Conservation (phyloP, 1,140 invertebrate genomes). For the Aculops lycopersici region DNA sequence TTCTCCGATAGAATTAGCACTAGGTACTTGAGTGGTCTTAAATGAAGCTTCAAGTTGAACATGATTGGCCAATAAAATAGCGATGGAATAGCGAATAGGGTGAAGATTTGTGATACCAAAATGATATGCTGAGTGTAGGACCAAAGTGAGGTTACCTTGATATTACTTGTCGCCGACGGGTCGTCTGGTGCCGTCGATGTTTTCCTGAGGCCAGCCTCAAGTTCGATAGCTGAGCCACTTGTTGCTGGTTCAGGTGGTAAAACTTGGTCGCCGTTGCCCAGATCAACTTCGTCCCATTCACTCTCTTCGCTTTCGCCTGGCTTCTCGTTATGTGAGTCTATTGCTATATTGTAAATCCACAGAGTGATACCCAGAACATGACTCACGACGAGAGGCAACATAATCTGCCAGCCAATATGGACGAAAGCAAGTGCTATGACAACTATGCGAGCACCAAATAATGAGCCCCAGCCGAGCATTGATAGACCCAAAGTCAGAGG, state of each 20-base stretch:
- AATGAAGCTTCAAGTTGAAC: constrained; percentile 12
- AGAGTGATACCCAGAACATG: constrained; percentile 9
- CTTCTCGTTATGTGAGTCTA: constrained; percentile 2
- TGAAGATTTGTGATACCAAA: constrained; percentile 8
- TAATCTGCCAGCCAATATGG: constrained; percentile 7
- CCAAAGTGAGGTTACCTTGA: neutral
- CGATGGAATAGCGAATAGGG: constrained; percentile 13
- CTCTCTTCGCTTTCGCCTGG: neutral
- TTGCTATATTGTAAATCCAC: constrained; percentile 10
- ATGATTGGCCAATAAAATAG: constrained; percentile 13
- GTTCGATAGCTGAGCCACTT: neutral
- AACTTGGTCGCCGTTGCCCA: neutral
- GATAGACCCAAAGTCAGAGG: constrained; percentile 10
- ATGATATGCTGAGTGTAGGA: neutral
- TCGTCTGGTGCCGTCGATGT: neutral
- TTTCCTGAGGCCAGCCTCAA: neutral
- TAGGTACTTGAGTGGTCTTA: constrained; percentile 11
- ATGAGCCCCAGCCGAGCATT: constrained; percentile 10
- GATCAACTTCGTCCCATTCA: neutral
- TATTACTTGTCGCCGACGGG: neutral
- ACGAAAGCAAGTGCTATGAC: constrained; percentile 9
- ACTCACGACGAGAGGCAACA: constrained; percentile 6
- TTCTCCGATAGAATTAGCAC: constrained; percentile 10
- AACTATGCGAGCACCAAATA: constrained; percentile 10
- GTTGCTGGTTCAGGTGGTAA: neutral